These are phyloP conservation scores for Brachionus rotundiformis DNA, from an alignment of 1,140 invertebrate species.

Conservation along the genomic window DNA sequence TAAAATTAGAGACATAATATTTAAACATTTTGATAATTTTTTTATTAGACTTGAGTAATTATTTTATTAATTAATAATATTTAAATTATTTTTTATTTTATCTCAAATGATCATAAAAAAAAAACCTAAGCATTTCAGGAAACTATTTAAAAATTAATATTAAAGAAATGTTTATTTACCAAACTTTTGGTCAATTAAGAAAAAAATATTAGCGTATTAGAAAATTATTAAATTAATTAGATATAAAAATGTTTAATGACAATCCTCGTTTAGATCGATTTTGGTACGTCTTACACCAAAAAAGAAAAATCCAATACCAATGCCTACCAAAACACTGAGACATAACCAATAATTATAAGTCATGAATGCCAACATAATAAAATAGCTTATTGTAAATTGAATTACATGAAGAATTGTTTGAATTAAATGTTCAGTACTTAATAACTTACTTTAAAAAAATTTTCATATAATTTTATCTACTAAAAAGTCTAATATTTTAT, in stretches of 20 bases:
- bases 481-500: not conserved
- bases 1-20: too few relatives aligned
- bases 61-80: too few relatives aligned
- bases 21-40: too few relatives aligned
- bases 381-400: slow-evolving; percentile 51
- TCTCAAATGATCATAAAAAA: too few relatives aligned
- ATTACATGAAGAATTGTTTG: slow-evolving; percentile 45
- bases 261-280: slow-evolving; percentile 51
- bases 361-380: slow-evolving; percentile 49
- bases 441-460: slow-evolving; percentile 13
- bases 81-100: too few relatives aligned
- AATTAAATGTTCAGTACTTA: slow-evolving; percentile 36
- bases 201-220: not conserved
- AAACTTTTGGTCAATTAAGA: too few relatives aligned
- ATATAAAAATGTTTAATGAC: not conserved
- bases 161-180: too few relatives aligned
- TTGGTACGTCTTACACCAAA: slow-evolving; percentile 38
- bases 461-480: not conserved
- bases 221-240: too few relatives aligned
- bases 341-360: slow-evolving; percentile 52
- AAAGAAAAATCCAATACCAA: slow-evolving; percentile 47
- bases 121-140: too few relatives aligned
- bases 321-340: slow-evolving; percentile 36
- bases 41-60: too few relatives aligned
- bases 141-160: too few relatives aligned